Conservation (phyloP, 2,797 vertebrate genomes). For the Novumbra hubbsi region DNA sequence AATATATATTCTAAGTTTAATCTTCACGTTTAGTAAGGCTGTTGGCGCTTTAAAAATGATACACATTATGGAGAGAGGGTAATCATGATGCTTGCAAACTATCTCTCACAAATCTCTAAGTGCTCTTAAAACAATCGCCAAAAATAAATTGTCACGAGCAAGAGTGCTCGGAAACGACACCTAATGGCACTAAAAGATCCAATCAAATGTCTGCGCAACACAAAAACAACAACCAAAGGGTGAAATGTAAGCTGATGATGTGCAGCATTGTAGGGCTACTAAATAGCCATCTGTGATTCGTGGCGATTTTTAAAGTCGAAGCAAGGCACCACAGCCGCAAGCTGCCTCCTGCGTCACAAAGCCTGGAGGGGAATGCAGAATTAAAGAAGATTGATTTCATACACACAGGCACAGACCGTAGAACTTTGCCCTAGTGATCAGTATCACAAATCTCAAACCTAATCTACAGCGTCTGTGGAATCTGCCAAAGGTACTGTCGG, state of each 20-base stretch:
- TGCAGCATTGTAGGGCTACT: conserved; percentile 99
- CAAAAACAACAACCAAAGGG: conserved; percentile 69
- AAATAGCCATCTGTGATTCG: conserved; percentile 96
- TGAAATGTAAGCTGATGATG: conserved; percentile 92
- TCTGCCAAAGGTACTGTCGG: conserved; percentile 51
- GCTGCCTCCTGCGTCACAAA: conserved; percentile 86
- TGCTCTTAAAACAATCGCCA: conserved; percentile 79
- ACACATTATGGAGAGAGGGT: conserved; percentile 61
- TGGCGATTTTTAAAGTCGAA: conserved; percentile 95
- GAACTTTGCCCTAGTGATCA: conserved; percentile 60
- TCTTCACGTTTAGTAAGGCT: conserved; percentile 87
- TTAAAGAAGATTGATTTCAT: conserved; percentile 83
- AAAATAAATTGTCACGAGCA: conserved; percentile 65
- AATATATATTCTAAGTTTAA: conserved; percentile 64
- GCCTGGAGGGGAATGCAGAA: conserved; percentile 87
- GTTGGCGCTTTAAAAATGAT: conserved; percentile 83
- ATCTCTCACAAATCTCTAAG: conserved; percentile 77
- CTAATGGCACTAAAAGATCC: conserved; percentile 71
- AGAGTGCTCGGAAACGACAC: conserved; percentile 58
- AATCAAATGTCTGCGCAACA: conserved; percentile 68
- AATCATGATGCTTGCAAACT: conserved; percentile 76
- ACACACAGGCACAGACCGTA: conserved; percentile 64
- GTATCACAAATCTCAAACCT: conserved; percentile 55
- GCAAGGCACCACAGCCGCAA: conserved; percentile 96
- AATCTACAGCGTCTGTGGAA: conserved; percentile 41